Conservation (phyloP, 2,888 invertebrate genomes). For the Mongoloraphidia duomilia region DNA sequence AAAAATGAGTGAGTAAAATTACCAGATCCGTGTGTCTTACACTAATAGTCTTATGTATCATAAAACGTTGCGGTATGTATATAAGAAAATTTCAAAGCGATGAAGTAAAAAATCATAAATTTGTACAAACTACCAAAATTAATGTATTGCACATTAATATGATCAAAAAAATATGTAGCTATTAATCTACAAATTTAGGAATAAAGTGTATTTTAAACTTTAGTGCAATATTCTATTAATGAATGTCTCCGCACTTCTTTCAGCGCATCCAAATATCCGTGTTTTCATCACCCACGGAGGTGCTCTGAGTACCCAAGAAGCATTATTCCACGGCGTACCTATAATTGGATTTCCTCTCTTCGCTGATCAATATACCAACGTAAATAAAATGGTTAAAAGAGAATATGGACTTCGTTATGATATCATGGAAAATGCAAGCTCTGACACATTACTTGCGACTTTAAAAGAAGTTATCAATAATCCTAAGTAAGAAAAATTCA, state of each 20-base stretch:
- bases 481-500: slow-evolving; percentile 13
- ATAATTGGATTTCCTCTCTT: slow-evolving; percentile 21
- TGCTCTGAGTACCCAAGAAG: slow-evolving; percentile 19
- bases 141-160: too few species aligned
- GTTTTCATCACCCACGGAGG: slow-evolving; percentile 20
- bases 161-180: too few species aligned
- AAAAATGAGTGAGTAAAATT: too few species aligned
- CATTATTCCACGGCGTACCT: slow-evolving; percentile 18
- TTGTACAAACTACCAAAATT: too few species aligned
- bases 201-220: too few species aligned
- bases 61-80: too few species aligned
- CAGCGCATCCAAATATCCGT: slow-evolving; percentile 17
- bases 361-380: slow-evolving; percentile 22
- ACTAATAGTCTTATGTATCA: too few species aligned
- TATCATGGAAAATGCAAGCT: slow-evolving; percentile 10
- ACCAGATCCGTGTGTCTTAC: too few species aligned
- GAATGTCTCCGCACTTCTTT: not conserved
- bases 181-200: too few species aligned
- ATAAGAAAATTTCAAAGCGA: too few species aligned
- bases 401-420: slow-evolving; percentile 15
- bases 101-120: too few species aligned
- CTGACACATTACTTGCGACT: slow-evolving; percentile 13
- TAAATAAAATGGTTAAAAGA: slow-evolving; percentile 17
- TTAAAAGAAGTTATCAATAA: slow-evolving; percentile 17
- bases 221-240: not conserved